phyloP scores from a whole-genome alignment of 2,113 vertebrate species.

The Donacobius atricapilla region DNA sequence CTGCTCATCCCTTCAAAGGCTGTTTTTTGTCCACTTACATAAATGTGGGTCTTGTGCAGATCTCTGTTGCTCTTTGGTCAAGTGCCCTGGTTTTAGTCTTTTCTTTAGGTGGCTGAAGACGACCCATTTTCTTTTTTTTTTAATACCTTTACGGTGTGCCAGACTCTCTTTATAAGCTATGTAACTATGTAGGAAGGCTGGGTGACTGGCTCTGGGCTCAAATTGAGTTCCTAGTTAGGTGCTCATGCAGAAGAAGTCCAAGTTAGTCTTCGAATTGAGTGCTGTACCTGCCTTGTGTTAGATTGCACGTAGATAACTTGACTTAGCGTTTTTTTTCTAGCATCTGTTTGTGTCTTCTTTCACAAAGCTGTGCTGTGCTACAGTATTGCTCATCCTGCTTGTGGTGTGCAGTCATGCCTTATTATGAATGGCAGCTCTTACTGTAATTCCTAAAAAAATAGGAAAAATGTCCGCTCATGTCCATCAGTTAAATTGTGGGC shows the following conservation, averaged over 20 bases:
- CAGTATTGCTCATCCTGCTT: neutral
- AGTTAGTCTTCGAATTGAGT: neutral
- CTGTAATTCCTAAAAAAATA: neutral
- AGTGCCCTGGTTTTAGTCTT: neutral
- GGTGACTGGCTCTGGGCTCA: neutral
- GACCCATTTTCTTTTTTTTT: fast-evolving
- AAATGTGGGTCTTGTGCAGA: neutral
- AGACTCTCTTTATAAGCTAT: neutral
- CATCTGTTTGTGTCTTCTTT: neutral
- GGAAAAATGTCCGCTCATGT: neutral
- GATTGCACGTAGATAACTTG: neutral
- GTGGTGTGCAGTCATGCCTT: neutral
- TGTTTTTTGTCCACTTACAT: neutral
- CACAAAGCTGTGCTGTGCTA: neutral
- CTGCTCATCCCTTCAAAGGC: neutral
- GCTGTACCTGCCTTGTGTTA: neutral
- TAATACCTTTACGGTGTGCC: neutral
- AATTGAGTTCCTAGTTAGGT: neutral
- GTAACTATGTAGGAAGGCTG: neutral
- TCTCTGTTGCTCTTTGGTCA: neutral
- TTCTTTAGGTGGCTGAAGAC: neutral
- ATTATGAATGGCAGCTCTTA: neutral
- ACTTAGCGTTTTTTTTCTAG: neutral
- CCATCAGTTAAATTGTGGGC: neutral
- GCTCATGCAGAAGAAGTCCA: neutral